phyloP scores from a whole-genome alignment of 2,888 invertebrate species.

The Salticus scenicus region DNA sequence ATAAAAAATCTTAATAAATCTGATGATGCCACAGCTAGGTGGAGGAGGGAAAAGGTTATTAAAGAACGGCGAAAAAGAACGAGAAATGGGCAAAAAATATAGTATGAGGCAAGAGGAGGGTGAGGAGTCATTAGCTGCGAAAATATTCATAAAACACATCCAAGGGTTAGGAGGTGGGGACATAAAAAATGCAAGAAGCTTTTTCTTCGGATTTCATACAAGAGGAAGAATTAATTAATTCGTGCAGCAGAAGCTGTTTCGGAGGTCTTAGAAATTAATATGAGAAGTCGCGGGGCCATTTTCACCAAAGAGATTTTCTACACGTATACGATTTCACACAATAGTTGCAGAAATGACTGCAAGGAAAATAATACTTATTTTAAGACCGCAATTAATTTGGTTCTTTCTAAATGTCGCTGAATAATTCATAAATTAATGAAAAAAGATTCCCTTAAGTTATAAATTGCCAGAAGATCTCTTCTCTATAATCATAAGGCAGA shows the following conservation, averaged over 20 bases:
- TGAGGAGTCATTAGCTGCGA: background rate
- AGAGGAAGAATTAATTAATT: constrained; percentile 3
- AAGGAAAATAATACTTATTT: constrained; percentile 1
- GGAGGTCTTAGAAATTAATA: constrained; percentile 6
- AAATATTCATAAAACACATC: constrained; percentile 4
- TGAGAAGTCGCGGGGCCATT: background rate
- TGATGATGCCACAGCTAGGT: background rate
- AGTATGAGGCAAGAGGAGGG: background rate
- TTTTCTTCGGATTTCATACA: constrained; percentile 3
- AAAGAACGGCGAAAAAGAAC: background rate
- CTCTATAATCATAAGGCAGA: background rate
- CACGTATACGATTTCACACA: background rate
- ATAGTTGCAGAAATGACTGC: background rate
- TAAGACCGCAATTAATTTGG: background rate
- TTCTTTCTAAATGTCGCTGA: background rate
- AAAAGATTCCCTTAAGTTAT: constrained; percentile 4
- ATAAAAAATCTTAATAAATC: background rate
- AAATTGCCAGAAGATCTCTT: constrained; percentile 2
- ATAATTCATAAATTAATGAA: constrained; percentile 1
- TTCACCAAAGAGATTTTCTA: background rate
- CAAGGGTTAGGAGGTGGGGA: background rate
- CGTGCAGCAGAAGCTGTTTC: background rate
- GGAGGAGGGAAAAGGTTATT: background rate
- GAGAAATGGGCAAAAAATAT: background rate
- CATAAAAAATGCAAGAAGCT: background rate